Evolutionary conservation across 1,140 invertebrate genomes (phyloP), one percentile per base, ranked within the genome.

Genomic region (Neelides sp.): DNA sequence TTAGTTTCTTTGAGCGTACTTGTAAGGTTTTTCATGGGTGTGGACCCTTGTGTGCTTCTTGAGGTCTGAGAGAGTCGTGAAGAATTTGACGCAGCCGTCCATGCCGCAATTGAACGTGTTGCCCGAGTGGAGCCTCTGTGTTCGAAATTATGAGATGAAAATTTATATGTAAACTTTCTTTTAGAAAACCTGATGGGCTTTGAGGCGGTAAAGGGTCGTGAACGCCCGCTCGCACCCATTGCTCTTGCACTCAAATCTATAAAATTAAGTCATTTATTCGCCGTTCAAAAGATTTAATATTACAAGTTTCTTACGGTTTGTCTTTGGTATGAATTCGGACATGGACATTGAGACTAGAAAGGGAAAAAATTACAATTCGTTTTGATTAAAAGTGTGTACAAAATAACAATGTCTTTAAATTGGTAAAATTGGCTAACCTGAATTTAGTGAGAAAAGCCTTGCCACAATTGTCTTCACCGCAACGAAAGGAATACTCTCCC

Each of bases 371-470:
- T 10, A 8, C 7, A 13, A 7, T 10, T 10, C 10, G 8, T 39
- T 39, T 10, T 10, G 19, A 39, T 91, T 72, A 93, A 93, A 49
- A 95, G 71, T 69, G 87, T 91, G 71, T 94, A 94, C 27, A 84
- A 94, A 10, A n/a, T n/a, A n/a, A n/a, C n/a, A n/a, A n/a, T n/a
- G n/a, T n/a, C n/a, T n/a, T n/a, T n/a, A n/a, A n/a, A n/a, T n/a
- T n/a, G n/a, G n/a, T n/a, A n/a, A n/a, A n/a, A n/a, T n/a, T n/a
- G n/a, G n/a, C n/a, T n/a, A n/a, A n/a, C n/a, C n/a, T n/a, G n/a
- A n/a, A n/a, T n/a, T n/a, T n/a, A n/a, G 90, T 94, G 20, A 95
- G 73, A 72, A 95, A 96, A 43, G 85, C 83, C 71, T 95, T 95
- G 35, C 83, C 83, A 71, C 92, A 96, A 55, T 76, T 78, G 49